Base-by-base conservation (phyloP, 2,888 invertebrate genomes). In the Aspidiotus rigidus region DNA sequence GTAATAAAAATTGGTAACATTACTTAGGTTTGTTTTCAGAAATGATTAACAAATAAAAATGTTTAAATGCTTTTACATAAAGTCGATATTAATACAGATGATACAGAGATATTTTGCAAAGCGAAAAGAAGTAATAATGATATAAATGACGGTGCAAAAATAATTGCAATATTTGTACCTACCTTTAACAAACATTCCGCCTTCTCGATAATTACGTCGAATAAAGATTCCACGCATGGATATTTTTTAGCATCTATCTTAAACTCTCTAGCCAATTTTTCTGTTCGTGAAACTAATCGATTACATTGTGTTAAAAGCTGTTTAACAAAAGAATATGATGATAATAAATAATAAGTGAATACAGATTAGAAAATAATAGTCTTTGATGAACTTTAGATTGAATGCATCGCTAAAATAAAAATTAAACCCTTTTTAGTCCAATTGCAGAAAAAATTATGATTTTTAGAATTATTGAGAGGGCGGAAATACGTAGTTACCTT, bases 211-310 rank as follows among this genome's bases (percentile, higher is more conserved):
- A 71, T 44, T 16, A 62, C 57, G 15, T 64, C 28, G 13, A 57
- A 66, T 15, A 71, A 60, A 15, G 60, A 15, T 53, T 55, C 53
- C n/a, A 57, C 55, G 10, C 60, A 64, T 7, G 49, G 57, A n/a
- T 69, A 63, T 8, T 64, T 40, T 10, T 66, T 62, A 39, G 54
- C 39, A 40, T 67, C 40, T 7, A 70, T 71, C 17, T 13, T 41
- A 13, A 69, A 72, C 9, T 71, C 15, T 62, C 70, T 53, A 39
- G 69, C 69, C 28, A 71, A 28, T 16, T 62, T 62, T 16, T 70
- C 49, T 16, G 71, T 72, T 41, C 74, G 71, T 0, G 62, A 15
- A 0, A 62, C 41, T 15, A 54, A 44, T 49, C 59, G 53, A 39
- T 64, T 41, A 54, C 16, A 55, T 10, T 11, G n/a, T 7, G 44